Evolutionary conservation across 2,888 invertebrate genomes (phyloP).

Genomic region (Chrysomela aeneicollis): DNA sequence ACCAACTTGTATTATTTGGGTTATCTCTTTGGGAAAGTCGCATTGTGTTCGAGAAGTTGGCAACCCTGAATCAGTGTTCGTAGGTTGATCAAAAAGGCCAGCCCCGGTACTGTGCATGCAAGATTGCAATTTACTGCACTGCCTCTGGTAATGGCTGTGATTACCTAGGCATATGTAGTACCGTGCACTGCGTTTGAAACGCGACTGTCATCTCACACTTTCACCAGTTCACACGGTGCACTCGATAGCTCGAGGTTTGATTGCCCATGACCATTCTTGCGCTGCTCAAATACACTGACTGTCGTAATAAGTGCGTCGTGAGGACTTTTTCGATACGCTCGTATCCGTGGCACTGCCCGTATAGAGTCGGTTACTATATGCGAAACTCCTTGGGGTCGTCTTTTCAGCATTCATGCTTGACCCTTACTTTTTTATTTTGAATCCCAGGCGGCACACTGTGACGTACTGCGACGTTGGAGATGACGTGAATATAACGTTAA

Average conservation of each 20-base stretch:
- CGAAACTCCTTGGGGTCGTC: too few species aligned
- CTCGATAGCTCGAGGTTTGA: slow-evolving; percentile 38
- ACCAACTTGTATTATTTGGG: too few species aligned
- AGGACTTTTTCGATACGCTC: neutral
- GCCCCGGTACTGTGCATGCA: slow-evolving; percentile 18
- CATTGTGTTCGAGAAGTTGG: neutral
- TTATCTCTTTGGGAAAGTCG: too few species aligned
- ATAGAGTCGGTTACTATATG: too few species aligned
- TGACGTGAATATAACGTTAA: too few species aligned
- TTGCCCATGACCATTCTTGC: slow-evolving; percentile 39
- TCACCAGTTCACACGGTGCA: slow-evolving; percentile 56
- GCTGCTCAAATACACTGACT: slow-evolving; percentile 10
- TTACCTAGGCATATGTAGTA: slow-evolving; percentile 51
- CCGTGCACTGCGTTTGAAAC: slow-evolving; percentile 42
- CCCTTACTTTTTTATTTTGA: too few species aligned
- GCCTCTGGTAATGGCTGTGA: slow-evolving; percentile 50
- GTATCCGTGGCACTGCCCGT: neutral
- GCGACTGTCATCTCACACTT: slow-evolving; percentile 56
- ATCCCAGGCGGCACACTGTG: too few species aligned
- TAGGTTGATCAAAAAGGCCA: slow-evolving; percentile 2
- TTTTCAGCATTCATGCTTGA: too few species aligned
- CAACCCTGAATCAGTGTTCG: neutral
- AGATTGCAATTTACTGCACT: slow-evolving; percentile 34
- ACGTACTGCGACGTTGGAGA: too few species aligned
- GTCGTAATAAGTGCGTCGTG: slow-evolving; percentile 3